Conservation (phyloP, 2,797 vertebrate species). For the Pseudopleuronectes americanus region DNA sequence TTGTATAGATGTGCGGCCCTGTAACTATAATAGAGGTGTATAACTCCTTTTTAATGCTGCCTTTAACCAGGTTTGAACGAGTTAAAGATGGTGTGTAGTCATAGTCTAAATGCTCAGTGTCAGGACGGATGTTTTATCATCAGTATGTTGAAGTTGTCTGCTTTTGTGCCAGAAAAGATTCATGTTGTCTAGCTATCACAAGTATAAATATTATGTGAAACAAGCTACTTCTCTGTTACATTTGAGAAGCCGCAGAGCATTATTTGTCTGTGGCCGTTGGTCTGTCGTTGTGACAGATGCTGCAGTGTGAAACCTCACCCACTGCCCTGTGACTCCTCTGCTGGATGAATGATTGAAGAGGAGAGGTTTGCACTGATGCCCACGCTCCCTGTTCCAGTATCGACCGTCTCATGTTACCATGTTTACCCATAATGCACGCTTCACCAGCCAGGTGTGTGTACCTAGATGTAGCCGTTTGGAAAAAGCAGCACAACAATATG, state of each 20-base stretch:
- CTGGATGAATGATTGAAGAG: constrained; percentile 71
- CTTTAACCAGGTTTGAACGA: not conserved
- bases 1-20: not conserved
- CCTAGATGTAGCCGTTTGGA: not conserved
- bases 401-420: constrained; percentile 58
- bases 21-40: no score
- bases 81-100: no score
- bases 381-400: constrained; percentile 15
- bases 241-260: no score
- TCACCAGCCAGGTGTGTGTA: constrained; percentile 28
- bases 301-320: constrained; percentile 44
- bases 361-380: constrained; percentile 33
- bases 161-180: not conserved
- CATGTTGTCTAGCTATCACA: no score
- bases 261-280: no score
- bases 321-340: constrained; percentile 29
- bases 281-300: not conserved
- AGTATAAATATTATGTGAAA: no score
- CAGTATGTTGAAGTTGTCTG: not conserved
- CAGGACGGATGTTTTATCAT: not conserved
- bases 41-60: not conserved
- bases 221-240: no score
- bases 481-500: constrained; percentile 11
- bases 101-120: not conserved
- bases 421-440: constrained; percentile 44